A percentile compares a stretch with the other conserved stretches of the same genome.
Conservation (phyloP, 2,888 invertebrate genomes). For the Pterobdella sp. region DNA sequence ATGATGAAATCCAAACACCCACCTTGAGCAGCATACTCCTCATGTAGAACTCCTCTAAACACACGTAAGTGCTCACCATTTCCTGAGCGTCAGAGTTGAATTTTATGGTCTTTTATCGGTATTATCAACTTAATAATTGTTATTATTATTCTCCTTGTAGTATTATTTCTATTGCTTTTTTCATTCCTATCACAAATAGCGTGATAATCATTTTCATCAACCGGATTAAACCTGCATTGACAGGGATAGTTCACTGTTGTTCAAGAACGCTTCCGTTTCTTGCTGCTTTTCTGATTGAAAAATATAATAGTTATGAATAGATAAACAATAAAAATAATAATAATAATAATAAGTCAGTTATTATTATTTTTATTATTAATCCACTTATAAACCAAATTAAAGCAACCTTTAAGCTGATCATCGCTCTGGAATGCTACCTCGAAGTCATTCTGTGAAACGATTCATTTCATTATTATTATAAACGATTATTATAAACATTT, state of each 20-base stretch:
- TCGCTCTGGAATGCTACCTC: conserved; percentile 41
- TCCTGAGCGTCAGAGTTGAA: conserved; percentile 45
- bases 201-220: neutral
- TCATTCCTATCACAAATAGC: neutral
- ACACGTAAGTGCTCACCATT: conserved; percentile 73
- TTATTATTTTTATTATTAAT: neutral
- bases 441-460: conserved; percentile 42
- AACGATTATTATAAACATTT: neutral
- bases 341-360: neutral
- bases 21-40: conserved; percentile 89
- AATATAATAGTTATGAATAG: neutral
- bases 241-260: conserved; percentile 57
- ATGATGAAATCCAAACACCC: neutral
- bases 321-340: neutral
- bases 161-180: neutral
- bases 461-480: neutral
- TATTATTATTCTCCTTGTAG: conserved; percentile 3
- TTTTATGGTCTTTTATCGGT: neutral
- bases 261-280: conserved; percentile 61
- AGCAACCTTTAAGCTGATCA: conserved; percentile 40
- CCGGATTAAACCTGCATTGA: conserved; percentile 42
- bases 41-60: conserved; percentile 87
- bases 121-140: neutral
- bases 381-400: neutral
- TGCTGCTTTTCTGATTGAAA: conserved; percentile 33